Base-by-base conservation (phyloP, 2,797 vertebrate genomes). In the Cichlasoma orientale region DNA sequence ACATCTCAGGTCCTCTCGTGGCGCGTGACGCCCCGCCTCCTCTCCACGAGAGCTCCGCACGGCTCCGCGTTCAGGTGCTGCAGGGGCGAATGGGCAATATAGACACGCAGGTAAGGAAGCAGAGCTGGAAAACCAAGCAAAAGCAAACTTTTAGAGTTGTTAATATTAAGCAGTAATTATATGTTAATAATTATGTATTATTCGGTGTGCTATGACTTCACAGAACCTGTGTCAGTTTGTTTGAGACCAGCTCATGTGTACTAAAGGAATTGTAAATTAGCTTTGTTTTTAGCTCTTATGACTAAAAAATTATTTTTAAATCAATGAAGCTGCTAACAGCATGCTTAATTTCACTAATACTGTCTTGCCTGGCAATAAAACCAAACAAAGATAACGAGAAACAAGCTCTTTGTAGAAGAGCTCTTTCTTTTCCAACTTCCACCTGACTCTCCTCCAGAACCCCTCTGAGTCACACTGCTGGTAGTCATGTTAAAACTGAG, bases 401-500 rank as follows among this genome's bases (percentile, higher is more conserved):
- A 23, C 2, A 11, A 56, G 31, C 5, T 21, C 13, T 38, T 55
- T 44, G 44, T n/a, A 27, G 56, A 71, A 52, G 19, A 63, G 33
- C 21, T 56, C 5, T 56, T 80, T 75, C 19, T 38, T 38, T 8
- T 71, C 36, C 31, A 44, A 9, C 78, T 68, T 83, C 72, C 87
- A 92, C 91, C 90, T 92, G 89, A 87, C 80, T 78, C 77, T 79
- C 33, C 54, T 78, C 61, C 79, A 72, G 54, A 70, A 18, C 3
- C 61, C 33, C 2, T n/a, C 71, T 92, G 91, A 93, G 57, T 91
- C 90, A 93, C 47, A 69, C 33, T 29, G 3, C 72, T 74, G 74
- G 56, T 85, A 31, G 38, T 86, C 80, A 77, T 56, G 88, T 86
- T 85, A 56, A 91, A 92, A 88, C 82, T 92, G 89, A 66, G 82